Evolutionary conservation across 1,140 invertebrate genomes (phyloP).

Genomic region (Drosophila orena): DNA sequence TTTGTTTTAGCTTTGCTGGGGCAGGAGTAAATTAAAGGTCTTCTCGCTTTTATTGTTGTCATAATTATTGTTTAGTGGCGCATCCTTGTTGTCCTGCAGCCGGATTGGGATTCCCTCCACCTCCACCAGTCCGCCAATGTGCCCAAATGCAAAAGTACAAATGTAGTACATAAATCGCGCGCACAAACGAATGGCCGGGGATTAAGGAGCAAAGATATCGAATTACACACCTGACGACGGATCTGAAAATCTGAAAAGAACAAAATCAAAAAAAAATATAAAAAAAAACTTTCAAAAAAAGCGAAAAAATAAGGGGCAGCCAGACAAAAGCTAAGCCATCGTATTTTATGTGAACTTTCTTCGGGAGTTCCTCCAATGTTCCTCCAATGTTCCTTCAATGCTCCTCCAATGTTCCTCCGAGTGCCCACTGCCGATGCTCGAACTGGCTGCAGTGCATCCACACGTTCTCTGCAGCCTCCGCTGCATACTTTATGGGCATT

Average conservation of each 20-base stretch:
- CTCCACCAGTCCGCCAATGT: not conserved
- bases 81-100: conserved; percentile 70
- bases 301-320: conserved; percentile 14
- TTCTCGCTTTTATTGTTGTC: conserved; percentile 70
- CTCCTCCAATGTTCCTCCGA: conserved; percentile 20
- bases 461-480: conserved; percentile 38
- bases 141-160: conserved; percentile 60
- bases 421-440: conserved; percentile 1
- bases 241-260: conserved; percentile 15
- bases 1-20: conserved; percentile 22
- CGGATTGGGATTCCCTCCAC: conserved; percentile 52
- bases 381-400: not conserved
- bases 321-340: conserved; percentile 78
- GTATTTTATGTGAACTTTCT: conserved; percentile 82
- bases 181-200: conserved; percentile 79
- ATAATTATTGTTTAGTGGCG: conserved; percentile 83
- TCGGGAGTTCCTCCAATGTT: conserved; percentile 21
- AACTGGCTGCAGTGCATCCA: conserved; percentile 68
- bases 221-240: conserved; percentile 84
- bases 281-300: not conserved
- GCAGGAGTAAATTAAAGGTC: conserved; percentile 37
- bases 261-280: not conserved
- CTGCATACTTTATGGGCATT: conserved; percentile 84
- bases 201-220: conserved; percentile 84
- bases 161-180: conserved; percentile 83